Base-by-base conservation (phyloP, 2,888 invertebrate species). In the Abscondita cerata region DNA sequence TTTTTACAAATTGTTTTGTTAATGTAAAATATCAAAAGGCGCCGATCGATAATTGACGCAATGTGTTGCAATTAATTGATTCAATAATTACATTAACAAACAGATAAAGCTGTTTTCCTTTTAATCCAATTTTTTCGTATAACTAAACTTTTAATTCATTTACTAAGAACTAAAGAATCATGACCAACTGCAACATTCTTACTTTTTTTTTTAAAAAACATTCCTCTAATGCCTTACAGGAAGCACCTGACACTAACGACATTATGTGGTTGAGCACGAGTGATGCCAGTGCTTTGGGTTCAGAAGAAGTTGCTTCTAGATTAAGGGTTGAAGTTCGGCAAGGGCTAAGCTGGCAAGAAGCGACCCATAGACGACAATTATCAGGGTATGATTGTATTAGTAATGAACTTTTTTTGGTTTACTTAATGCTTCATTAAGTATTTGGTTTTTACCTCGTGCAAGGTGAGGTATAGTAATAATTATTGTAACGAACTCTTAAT, bases 311-410 rank as follows among this genome's bases (percentile, higher is more conserved):
- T 53, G 88, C 91, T 3, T 89, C 90, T 47, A 86, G 91, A 64
- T 83, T 96, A 56, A 88, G 90, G 66, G 93, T 95, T 47, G 92
- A 95, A 78, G 84, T 90, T 19, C 85, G 91, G 59, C 86, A 87
- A 56, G 97, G 97, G 0, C 84, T 98, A 19, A 87, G 90, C 78
- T 92, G 93, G 89, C 87, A 89, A 36, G 96, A 97, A 78, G 94
- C 93, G 0, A 91, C 93, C 75, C 89, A 90, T 68, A 87, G 97
- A 55, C 86, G 93, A 75, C 89, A 91, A 78, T 86, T 95, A 70
- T 89, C 93, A 68, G 99, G 98, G 11, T 80, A 73, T 72, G 71
- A 16, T 8, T 4, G 4, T 36, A 44, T 13, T 25, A 25, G 2
- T 25, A 2, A n/a, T n/a, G n/a, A n/a, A n/a, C n/a, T n/a, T n/a